Evolutionary conservation across 2,888 invertebrate species (phyloP), one percentile per base, ranked within the genome.

Genomic region (Caradrina kadenii): DNA sequence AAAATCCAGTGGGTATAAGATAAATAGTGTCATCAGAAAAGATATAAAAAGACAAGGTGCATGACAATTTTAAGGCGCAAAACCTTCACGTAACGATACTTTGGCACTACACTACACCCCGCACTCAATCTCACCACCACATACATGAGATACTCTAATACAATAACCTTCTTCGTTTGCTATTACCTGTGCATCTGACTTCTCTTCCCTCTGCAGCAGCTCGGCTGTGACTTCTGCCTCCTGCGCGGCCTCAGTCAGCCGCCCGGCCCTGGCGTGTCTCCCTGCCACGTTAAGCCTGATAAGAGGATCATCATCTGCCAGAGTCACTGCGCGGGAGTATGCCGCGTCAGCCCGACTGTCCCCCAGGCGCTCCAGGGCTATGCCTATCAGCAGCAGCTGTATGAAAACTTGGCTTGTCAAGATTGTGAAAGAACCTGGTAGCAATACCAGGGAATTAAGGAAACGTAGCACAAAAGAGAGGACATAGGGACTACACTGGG

Each of bases 321-420:
- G 73, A 0, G 79, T 76, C 0, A 83, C 88, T 0, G 96, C 95
- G 11, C 93, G 85, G 0, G 85, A 78, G 69, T 92, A 96, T 1
- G 94, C 96, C 0, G 94, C 89, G 52, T 95, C 96, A 1, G 95
- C 89, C 13, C 96, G 88, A 5, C 82, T 85, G 79, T 96, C 95
- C 0, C 90, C 92, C 1, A 96, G 82, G 0, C 92, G 92, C 77
- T 96, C 95, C 42, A 96, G 76, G 0, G 94, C 91, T 68, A 95
- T 90, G 17, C 89, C 95, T 84, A 96, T 93, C 15, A 96, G 86
- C 0, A 96, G 86, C 0, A 96, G 92, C 95, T 96, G 78, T 39
- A 49, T 21, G 11, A 17, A 52, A 58, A 60, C 35, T 17, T 21
- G 13, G 13, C 11, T 31, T 17, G 15, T 6, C 1, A 4, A 7